A percentile compares a stretch with the other conserved stretches of the same genome.
Evolutionary conservation across 2,888 invertebrate genomes (phyloP).

Genomic region (Arctia plantaginis): DNA sequence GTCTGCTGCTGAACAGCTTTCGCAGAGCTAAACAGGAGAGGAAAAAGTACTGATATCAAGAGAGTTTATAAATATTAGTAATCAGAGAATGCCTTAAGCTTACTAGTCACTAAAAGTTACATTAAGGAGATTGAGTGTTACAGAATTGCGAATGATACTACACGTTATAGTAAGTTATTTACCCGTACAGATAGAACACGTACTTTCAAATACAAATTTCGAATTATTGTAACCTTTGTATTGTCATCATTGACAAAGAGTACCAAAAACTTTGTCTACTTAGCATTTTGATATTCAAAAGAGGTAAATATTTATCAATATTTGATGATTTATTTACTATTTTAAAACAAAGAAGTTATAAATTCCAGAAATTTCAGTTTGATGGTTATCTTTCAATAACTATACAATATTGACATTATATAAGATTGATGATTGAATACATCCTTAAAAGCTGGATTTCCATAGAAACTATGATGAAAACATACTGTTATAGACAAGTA

Average conservation of each 20-base stretch:
- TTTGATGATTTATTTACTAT: neutral
- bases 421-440: conserved; percentile 16
- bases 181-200: too few species aligned
- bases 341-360: neutral
- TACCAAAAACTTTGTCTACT: neutral
- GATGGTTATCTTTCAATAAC: conserved; percentile 14
- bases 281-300: neutral
- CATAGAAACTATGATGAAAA: conserved; percentile 21
- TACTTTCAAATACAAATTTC: neutral
- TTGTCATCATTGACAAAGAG: neutral
- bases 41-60: too few species aligned
- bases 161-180: too few species aligned
- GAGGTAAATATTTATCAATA: neutral
- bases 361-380: neutral
- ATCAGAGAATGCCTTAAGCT: too few species aligned
- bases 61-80: too few species aligned
- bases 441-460: conserved; percentile 5
- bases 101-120: too few species aligned
- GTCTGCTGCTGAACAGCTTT: too few species aligned
- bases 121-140: too few species aligned
- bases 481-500: neutral
- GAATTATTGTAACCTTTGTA: neutral
- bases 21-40: too few species aligned
- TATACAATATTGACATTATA: conserved; percentile 17
- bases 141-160: too few species aligned